phyloP scores from a whole-genome alignment of 2,888 invertebrate species.

The Xylota sylvarum region DNA sequence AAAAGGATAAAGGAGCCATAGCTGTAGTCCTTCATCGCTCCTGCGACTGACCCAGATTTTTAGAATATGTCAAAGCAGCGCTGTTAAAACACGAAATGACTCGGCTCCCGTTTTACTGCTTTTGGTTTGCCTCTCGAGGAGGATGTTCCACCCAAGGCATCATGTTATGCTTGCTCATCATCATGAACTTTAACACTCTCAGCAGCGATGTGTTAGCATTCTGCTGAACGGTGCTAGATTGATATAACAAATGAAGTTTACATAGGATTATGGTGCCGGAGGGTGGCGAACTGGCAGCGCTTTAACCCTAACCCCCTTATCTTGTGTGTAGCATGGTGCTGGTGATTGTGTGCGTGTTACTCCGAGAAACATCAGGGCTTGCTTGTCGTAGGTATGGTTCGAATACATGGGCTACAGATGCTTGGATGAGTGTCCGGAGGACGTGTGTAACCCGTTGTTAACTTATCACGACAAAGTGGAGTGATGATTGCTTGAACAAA shows the following conservation, averaged over 20 bases:
- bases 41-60: constrained; percentile 49
- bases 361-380: constrained; percentile 25
- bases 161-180: constrained; percentile 74
- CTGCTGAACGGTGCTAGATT: constrained; percentile 70
- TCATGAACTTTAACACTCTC: constrained; percentile 69
- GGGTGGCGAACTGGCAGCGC: constrained; percentile 38
- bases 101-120: constrained; percentile 17
- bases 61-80: constrained; percentile 48
- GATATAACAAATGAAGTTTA: constrained; percentile 75
- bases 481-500: constrained; percentile 69
- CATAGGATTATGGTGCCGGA: constrained; percentile 64
- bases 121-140: not conserved
- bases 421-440: constrained; percentile 40
- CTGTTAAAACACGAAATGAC: constrained; percentile 40
- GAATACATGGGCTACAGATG: constrained; percentile 37
- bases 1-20: constrained; percentile 18
- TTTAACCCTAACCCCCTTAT: constrained; percentile 19
- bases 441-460: constrained; percentile 69
- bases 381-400: constrained; percentile 17
- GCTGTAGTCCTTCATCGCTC: constrained; percentile 21
- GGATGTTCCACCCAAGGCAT: constrained; percentile 13
- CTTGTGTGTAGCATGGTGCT: constrained; percentile 14
- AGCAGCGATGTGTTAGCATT: constrained; percentile 52
- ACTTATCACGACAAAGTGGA: constrained; percentile 72
- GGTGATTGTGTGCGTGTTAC: constrained; percentile 35